A percentile compares a stretch with the other conserved stretches of the same genome.
phyloP scores from a whole-genome alignment of 2,888 invertebrate species.

The Nomada fabriciana region DNA sequence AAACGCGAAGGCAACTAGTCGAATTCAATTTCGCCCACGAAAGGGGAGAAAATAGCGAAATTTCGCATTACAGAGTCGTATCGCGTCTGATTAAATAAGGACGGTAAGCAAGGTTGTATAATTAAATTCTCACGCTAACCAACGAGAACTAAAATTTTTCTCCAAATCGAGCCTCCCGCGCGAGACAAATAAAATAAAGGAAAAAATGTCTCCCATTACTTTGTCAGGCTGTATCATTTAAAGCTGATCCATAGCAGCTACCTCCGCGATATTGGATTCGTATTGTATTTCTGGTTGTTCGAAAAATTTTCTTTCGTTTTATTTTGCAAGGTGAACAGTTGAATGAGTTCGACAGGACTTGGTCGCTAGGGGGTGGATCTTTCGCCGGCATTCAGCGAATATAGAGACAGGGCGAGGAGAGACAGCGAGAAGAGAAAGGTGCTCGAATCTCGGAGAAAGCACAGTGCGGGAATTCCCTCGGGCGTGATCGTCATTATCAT shows the following conservation, averaged over 20 bases:
- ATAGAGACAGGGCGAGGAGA: conserved; percentile 2
- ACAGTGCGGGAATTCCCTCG: conserved; percentile 47
- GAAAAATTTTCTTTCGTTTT: conserved; percentile 5
- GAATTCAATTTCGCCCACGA: conserved; percentile 20
- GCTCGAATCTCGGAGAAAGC: conserved; percentile 41
- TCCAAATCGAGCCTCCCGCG: conserved; percentile 4
- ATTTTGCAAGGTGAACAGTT: conserved; percentile 14
- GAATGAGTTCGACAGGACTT: conserved; percentile 19
- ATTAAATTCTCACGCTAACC: conserved; percentile 15
- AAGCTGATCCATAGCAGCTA: conserved; percentile 12
- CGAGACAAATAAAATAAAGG: neutral
- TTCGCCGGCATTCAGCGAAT: conserved; percentile 20
- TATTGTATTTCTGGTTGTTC: conserved; percentile 16
- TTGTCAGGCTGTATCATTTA: neutral
- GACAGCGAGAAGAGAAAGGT: conserved; percentile 17
- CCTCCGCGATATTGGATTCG: conserved; percentile 10
- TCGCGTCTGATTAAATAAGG: conserved; percentile 25
- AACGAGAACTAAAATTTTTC: conserved; percentile 24
- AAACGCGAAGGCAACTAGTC: conserved; percentile 26
- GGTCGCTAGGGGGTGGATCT: conserved; percentile 2
- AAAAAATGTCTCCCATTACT: neutral
- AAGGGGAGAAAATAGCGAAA: conserved; percentile 10
- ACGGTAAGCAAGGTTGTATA: conserved; percentile 1
- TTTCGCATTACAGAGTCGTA: conserved; percentile 10
- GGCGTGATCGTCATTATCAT: conserved; percentile 69